Evolutionary conservation across 2,113 vertebrate genomes (phyloP).

Genomic region (Xenopus borealis): DNA sequence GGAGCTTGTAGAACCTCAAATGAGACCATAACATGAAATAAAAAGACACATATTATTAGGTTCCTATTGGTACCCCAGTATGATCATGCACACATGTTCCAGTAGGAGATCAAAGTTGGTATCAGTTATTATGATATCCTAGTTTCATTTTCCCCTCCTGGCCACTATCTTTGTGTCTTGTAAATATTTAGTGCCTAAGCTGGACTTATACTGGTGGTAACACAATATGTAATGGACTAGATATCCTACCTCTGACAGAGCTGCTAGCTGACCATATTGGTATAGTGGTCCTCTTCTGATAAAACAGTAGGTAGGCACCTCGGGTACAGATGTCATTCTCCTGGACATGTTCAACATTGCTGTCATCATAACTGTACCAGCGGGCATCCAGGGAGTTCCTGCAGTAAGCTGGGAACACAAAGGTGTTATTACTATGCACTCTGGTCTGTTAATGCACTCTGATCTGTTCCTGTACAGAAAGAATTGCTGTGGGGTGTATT

Average conservation of each 20-base stretch:
- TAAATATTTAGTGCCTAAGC: too few relatives aligned
- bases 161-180: too few relatives aligned
- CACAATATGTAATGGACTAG: too few relatives aligned
- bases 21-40: neutral
- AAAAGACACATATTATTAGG: too few relatives aligned
- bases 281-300: constrained; percentile 81
- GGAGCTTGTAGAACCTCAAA: constrained; percentile 76
- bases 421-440: neutral
- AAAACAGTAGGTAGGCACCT: constrained; percentile 92
- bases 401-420: constrained; percentile 75
- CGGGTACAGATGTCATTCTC: constrained; percentile 82
- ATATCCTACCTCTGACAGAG: constrained; percentile 72
- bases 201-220: too few relatives aligned
- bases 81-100: too few relatives aligned
- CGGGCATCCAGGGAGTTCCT: constrained; percentile 84
- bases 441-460: neutral
- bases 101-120: too few relatives aligned
- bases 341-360: constrained; percentile 74
- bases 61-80: too few relatives aligned
- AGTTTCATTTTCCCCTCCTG: too few relatives aligned
- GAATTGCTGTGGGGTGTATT: too few relatives aligned
- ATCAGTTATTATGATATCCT: too few relatives aligned
- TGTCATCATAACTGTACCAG: constrained; percentile 94
- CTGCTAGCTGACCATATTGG: constrained; percentile 79
- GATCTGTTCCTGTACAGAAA: too few relatives aligned